Conservation (phyloP, 2,797 vertebrate genomes). For the Limosa lapponica region DNA sequence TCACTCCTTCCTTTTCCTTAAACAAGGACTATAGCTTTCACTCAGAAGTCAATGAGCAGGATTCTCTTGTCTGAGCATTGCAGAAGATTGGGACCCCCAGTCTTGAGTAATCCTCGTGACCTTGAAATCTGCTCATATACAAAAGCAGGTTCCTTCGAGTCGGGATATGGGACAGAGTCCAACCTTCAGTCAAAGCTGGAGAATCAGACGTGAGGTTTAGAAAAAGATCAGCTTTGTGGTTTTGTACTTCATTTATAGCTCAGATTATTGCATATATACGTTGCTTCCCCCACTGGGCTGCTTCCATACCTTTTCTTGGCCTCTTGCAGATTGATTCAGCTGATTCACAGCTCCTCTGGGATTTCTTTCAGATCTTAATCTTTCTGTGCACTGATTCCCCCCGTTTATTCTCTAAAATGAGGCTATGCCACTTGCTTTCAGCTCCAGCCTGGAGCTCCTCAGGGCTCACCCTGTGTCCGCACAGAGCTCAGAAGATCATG, state of each 20-base stretch:
- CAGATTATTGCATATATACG: not conserved
- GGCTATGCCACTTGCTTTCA: not conserved
- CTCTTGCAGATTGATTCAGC: constrained; percentile 4
- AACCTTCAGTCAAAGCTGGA: not conserved
- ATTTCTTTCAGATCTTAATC: not conserved
- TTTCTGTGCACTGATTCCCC: not conserved
- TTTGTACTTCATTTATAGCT: constrained; percentile 42
- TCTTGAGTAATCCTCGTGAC: not conserved
- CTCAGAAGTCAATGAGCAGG: not conserved
- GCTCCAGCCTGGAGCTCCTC: not conserved
- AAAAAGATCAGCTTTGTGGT: not conserved
- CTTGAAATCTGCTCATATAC: not conserved
- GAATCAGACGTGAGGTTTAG: not conserved
- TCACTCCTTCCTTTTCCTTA: not conserved
- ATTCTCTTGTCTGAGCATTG: not conserved
- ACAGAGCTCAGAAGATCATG: not conserved
- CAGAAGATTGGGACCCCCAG: not conserved
- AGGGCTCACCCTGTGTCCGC: not conserved
- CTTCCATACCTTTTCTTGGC: constrained; percentile 37
- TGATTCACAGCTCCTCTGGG: not conserved
- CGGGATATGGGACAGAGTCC: not conserved
- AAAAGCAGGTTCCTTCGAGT: not conserved
- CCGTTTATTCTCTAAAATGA: not conserved
- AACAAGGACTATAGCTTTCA: not conserved
- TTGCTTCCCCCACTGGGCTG: not conserved